Evolutionary conservation across 1,140 invertebrate species (phyloP).

Genomic region (Samia ricini): DNA sequence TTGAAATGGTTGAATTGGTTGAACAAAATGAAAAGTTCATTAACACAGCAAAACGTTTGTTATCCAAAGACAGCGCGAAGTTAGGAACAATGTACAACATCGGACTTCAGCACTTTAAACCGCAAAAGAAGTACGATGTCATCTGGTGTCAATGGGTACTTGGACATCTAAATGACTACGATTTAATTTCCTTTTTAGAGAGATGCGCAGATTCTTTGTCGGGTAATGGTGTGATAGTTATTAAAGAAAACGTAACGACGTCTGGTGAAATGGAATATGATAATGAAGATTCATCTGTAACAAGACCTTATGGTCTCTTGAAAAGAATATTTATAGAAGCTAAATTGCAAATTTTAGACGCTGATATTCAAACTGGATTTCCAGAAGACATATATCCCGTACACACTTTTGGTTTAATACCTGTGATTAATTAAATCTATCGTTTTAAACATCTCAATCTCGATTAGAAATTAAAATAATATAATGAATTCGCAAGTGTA

Average conservation of each 20-base stretch:
- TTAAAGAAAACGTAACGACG: slow-evolving; percentile 97
- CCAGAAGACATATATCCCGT: slow-evolving; percentile 95
- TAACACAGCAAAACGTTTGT: slow-evolving; percentile 47
- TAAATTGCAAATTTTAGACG: slow-evolving; percentile 84
- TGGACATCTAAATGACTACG: slow-evolving; percentile 92
- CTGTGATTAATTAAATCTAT: slow-evolving; percentile 36
- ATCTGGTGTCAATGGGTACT: slow-evolving; percentile 99
- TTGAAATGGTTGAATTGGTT: slow-evolving; percentile 94
- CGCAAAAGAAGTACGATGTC: slow-evolving; percentile 89
- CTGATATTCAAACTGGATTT: slow-evolving; percentile 90
- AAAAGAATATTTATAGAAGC: slow-evolving; percentile 84
- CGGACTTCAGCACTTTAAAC: slow-evolving; percentile 90
- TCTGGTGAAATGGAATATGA: slow-evolving; percentile 87
- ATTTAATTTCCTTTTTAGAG: slow-evolving; percentile 92
- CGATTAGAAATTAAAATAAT: background rate
- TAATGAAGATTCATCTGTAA: slow-evolving; percentile 93
- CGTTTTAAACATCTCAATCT: background rate
- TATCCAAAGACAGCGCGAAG: slow-evolving; percentile 49
- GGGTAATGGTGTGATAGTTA: slow-evolving; percentile 88
- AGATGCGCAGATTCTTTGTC: slow-evolving; percentile 84
- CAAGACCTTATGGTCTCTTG: slow-evolving; percentile 82
- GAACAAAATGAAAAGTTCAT: slow-evolving; percentile 89
- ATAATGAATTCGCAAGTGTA: background rate
- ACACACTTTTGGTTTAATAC: slow-evolving; percentile 91
- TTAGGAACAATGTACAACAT: slow-evolving; percentile 81